A percentile compares a stretch with the other conserved stretches of the same genome.
Evolutionary conservation across 2,113 vertebrate genomes (phyloP).

Genomic region (Prochilodus magdalenae): DNA sequence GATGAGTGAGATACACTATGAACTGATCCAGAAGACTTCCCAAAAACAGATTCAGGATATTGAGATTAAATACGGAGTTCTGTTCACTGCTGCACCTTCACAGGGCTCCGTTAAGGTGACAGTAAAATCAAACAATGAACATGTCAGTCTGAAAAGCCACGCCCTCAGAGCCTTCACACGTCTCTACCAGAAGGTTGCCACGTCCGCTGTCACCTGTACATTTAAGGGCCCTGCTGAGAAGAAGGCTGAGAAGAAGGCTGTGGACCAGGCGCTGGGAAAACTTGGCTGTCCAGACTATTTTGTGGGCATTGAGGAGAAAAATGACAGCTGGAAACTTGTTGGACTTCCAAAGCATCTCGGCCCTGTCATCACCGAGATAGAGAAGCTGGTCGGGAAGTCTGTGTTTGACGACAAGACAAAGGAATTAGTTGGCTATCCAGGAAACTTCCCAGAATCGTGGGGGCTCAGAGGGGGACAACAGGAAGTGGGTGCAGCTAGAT

Average conservation of each 20-base stretch:
- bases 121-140: not conserved
- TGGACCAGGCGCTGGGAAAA: not conserved
- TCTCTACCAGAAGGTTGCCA: slow-evolving; percentile 62
- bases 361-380: slow-evolving; percentile 40
- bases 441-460: not conserved
- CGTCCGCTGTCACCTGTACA: not conserved
- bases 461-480: not conserved
- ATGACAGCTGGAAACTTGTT: slow-evolving; percentile 12
- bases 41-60: not conserved
- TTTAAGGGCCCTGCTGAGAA: not conserved
- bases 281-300: not conserved
- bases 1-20: slow-evolving; percentile 54
- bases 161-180: slow-evolving; percentile 63
- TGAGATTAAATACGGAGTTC: slow-evolving; percentile 62
- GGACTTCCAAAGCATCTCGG: slow-evolving; percentile 55
- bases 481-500: not conserved
- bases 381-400: not conserved
- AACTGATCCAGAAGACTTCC: not conserved
- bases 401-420: slow-evolving; percentile 49
- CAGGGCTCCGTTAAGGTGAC: slow-evolving; percentile 36
- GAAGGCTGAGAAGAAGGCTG: not conserved
- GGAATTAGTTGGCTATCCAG: not conserved
- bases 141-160: slow-evolving; percentile 57
- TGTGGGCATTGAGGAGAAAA: not conserved
- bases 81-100: not conserved